Base-by-base conservation (phyloP, 92 coral and sea anemone genomes). In the Parazoanthus atlanticus region DNA sequence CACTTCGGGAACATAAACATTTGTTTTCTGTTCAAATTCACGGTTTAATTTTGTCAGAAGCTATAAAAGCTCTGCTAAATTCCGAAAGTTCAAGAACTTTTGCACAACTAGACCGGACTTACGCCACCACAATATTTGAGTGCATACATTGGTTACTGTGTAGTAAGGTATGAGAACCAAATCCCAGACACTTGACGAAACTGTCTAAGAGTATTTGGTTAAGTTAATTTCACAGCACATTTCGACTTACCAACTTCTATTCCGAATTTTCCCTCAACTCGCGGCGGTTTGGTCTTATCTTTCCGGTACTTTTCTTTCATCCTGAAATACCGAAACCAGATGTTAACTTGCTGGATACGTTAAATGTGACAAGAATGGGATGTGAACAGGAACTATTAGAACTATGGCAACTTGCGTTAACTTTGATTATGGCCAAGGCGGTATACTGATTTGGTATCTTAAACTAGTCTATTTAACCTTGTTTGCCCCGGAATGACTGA, bases 221-320 rank as follows among this genome's bases (percentile, higher is more conserved):
- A 73, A 73, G 6, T 38, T 38, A 9, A 33, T 75, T 75, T 36
- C 79, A 33, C 49, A 36, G 29, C 43, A 32, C 77, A 73, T 38
- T 73, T 38, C 25, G 2, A 82, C 87, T 84, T 13, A 84, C 87
- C 87, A 30, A 84, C 28, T 84, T 84, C 78, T 38, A 84, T 28
- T 84, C 1, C 56, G 11, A 23, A 9, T 21, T 61, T 34, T 31
- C 28, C 67, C 26, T 84, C 87, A n/a, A 21, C 19, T 30, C 11
- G 19, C 23, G 66, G 26, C 12, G 65, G 28, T 11, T 43, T 70
- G 25, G 78, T 9, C 23, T 70, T 84, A 32, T 67, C 41, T 84
- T 70, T 84, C 41, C 36, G 38, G 79, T 69, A 84, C 43, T 84
- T 84, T 41, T 84, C 79, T 46, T 84, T 84, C 87, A 84, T 84